Evolutionary conservation across 2,797 vertebrate genomes (phyloP).

Genomic region (Amazona finschi): DNA sequence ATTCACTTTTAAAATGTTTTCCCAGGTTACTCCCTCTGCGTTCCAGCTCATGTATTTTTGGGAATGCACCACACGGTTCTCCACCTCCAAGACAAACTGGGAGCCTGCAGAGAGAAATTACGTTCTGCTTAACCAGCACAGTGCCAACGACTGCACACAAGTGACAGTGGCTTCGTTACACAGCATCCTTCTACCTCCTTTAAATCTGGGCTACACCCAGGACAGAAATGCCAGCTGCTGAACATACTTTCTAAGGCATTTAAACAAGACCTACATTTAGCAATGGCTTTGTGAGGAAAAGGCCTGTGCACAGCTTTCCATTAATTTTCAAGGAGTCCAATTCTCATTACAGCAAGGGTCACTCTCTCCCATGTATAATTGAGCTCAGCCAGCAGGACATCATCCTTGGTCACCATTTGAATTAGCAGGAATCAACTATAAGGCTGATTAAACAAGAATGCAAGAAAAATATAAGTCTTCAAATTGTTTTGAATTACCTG

Average conservation of each 20-base stretch:
- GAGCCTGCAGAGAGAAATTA: not conserved
- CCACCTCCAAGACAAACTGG: not conserved
- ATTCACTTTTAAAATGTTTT: not conserved
- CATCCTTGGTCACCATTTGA: not conserved
- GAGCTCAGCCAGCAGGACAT: not conserved
- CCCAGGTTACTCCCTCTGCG: not conserved
- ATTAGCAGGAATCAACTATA: not conserved
- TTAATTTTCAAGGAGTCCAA: not conserved
- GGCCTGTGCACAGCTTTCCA: not conserved
- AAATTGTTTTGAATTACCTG: not conserved
- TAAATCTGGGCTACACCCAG: not conserved
- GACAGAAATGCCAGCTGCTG: not conserved
- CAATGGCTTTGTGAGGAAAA: not conserved
- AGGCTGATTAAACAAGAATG: not conserved
- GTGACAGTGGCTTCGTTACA: not conserved
- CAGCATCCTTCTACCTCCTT: not conserved
- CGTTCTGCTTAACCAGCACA: not conserved
- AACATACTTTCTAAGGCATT: not conserved
- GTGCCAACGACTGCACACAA: not conserved
- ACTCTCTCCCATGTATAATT: accelerated
- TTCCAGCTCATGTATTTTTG: not conserved
- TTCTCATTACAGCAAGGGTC: not conserved
- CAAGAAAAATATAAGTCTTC: not conserved
- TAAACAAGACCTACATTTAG: not conserved
- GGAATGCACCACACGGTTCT: not conserved